Base-by-base conservation (phyloP, 1,140 invertebrate genomes). In the Neuroterus valhalla region DNA sequence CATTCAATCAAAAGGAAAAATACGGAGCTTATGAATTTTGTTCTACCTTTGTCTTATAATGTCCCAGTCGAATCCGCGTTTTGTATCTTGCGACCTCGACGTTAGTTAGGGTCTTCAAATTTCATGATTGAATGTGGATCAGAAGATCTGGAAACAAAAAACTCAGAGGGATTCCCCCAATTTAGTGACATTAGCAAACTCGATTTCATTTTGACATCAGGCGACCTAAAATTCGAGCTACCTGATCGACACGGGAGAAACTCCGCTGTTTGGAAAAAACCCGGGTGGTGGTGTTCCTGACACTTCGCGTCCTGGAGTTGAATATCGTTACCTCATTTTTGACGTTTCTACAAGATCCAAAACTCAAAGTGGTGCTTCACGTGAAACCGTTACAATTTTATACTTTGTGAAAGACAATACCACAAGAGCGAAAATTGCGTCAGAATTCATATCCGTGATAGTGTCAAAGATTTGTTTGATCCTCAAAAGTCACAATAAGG, bases 181-280 rank as follows among this genome's bases (percentile, higher is more conserved):
- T 62, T 62, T 14, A 14, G 52, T 62, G 23, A 26, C 17, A 48
- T 17, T n/a, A 12, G 23, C 52, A 62, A 31, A 62, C 23, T 26
- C 10, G 52, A 12, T 14, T 31, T 62, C n/a, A 31, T 62, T 15
- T 31, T 23, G 26, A 62, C 2, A 38, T 26, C 14, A 31, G n/a
- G 23, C 55, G 55, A 62, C 55, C 23, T 62, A 3, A 31, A 62
- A n/a, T 62, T 62, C 55, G n/a, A 62, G 55, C 55, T 62, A 62
- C 55, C 55, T 62, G 86, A 95, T 95, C 72, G 95, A 94, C 68
- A 91, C 95, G 72, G 94, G 95, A 90, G 94, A 95, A 82, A 94
- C 93, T 71, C 94, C 94, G 10, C 94, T 94, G 2, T 94, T 95
- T 82, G 94, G 95, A 82, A 90, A 90, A 76, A 90, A 86, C 43